Evolutionary conservation across 2,888 invertebrate species (phyloP), one percentile per base, ranked within the genome.

Genomic region (Trilocha varians): DNA sequence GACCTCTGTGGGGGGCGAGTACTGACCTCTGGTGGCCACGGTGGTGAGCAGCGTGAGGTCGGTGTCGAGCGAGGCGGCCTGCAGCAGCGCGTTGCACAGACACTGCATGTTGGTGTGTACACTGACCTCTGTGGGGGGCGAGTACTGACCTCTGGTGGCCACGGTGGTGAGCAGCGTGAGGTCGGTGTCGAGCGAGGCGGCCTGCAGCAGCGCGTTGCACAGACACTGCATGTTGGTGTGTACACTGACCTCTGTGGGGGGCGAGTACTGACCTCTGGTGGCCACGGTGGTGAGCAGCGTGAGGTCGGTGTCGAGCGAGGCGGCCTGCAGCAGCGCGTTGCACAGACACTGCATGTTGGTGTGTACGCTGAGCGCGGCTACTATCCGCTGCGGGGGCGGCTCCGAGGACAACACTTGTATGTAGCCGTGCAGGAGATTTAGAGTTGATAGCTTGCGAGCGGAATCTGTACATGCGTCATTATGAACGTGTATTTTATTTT

Each of bases 361-460:
- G 2, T 66, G 61, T 1, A 86, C 87, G 44, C 87, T 75, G 35
- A 94, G 76, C 16, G 91, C 74, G 5, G 75, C 62, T 16, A 88
- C 85, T 13, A 93, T 74, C 47, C 87, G 86, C 54, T 87, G 80
- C 36, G 72, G 69, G 13, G 82, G 69, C 5, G 87, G 87, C 39
- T 25, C 47, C 35, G 47, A 48, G 46, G 64, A 50, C 49, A 94
- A 70, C 40, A 90, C 70, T 40, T 78, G 70, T 9, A 93, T 59
- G 66, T 93, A 92, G 3, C 93, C 93, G 48, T 89, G 87, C 0
- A 94, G 53, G 38, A 91, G 87, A 57, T 90, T 88, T 37, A 94
- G 66, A 4, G 88, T 87, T 0, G 88, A 75, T 16, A 90, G 62
- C 63, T 93, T 93, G 51, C 90, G 87, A 1, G 58, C 63, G 16